Base-by-base conservation (phyloP, 1,140 invertebrate genomes). In the Hylaeus volcanicus region DNA sequence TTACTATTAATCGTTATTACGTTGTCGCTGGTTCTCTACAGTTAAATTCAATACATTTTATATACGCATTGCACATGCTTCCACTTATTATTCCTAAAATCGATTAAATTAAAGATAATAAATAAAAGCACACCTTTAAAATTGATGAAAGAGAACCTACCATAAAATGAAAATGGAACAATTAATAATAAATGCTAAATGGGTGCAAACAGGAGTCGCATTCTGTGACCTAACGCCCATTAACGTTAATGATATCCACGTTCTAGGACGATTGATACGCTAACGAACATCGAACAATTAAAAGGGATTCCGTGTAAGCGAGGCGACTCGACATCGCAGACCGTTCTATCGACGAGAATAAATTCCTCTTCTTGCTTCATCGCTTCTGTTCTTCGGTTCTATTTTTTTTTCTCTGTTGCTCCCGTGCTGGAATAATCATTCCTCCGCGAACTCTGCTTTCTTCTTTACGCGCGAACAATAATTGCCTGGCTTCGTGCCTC, bases 401-500 rank as follows among this genome's bases (percentile, higher is more conserved):
- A 9, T 26, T 61, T 41, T 39, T 14, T n/a, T 8, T 63, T 26
- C 9, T 37, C 11, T 39, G 8, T 51, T 9, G 15, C 41, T 12
- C 55, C 12, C 26, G 41, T 39, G 41, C 56, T 15, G 8, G 53
- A 45, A 11, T 14, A 45, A 60, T 65, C 12, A 37, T 70, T 26
- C 48, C 8, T 53, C 41, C 48, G 9, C 12, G 9, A 55, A 69
- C 45, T 56, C 1, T 53, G 53, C 37, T 56, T 72, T 41, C 39
- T 74, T 75, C 15, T 66, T 55, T 72, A 60, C 11, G 6, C 37
- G 45, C n/a, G 15, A 61, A 5, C 48, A 56, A 43, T 69, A 82
- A 84, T 77, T 82, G 79, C 79, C 63, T 82, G 82, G 64, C 74
- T 73, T 70, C 64, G 68, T 48, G 39, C 39, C 74, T 51, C 55